Percentiles rank a stretch among this genome's conserved stretches.
These are phyloP conservation scores for Octodonta nipae DNA, from an alignment of 2,888 invertebrate genomes.

Conservation along the genomic window DNA sequence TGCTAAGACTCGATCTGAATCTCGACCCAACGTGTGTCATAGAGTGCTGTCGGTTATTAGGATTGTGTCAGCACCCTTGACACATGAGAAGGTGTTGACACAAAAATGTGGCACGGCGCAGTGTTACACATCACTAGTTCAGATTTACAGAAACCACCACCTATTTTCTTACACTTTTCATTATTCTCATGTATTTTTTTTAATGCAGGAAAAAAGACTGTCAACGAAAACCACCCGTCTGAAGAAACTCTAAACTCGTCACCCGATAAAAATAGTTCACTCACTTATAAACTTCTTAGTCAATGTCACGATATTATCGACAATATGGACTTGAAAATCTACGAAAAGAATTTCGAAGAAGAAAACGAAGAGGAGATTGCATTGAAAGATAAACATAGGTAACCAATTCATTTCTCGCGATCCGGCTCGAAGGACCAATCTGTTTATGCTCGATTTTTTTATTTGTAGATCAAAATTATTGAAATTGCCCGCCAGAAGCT, in stretches of 20 bases:
- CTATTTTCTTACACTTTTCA: background rate
- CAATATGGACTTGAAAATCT: slow-evolving; percentile 20
- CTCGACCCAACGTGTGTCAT: too few species aligned
- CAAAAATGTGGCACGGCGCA: too few species aligned
- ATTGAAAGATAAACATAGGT: slow-evolving; percentile 31
- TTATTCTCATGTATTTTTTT: slow-evolving; percentile 1
- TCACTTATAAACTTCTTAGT: slow-evolving; percentile 19
- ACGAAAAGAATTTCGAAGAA: slow-evolving; percentile 22
- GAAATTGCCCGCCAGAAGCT: slow-evolving; percentile 6
- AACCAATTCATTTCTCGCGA: slow-evolving; percentile 4
- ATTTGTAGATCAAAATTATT: slow-evolving; percentile 8
- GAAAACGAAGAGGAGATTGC: slow-evolving; percentile 26
- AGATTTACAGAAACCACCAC: too few species aligned
- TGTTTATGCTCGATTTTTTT: background rate
- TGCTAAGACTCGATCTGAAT: too few species aligned
- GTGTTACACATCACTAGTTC: too few species aligned
- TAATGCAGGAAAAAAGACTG: background rate
- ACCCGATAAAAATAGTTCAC: slow-evolving; percentile 8
- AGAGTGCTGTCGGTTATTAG: too few species aligned
- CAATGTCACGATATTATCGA: slow-evolving; percentile 17
- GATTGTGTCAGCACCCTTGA: too few species aligned
- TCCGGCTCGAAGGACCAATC: slow-evolving; percentile 5
- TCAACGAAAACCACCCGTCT: slow-evolving; percentile 2
- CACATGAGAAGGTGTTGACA: too few species aligned
- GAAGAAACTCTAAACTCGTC: background rate